Conservation (phyloP, 2,797 vertebrate species). For the Myripristis jacobus region DNA sequence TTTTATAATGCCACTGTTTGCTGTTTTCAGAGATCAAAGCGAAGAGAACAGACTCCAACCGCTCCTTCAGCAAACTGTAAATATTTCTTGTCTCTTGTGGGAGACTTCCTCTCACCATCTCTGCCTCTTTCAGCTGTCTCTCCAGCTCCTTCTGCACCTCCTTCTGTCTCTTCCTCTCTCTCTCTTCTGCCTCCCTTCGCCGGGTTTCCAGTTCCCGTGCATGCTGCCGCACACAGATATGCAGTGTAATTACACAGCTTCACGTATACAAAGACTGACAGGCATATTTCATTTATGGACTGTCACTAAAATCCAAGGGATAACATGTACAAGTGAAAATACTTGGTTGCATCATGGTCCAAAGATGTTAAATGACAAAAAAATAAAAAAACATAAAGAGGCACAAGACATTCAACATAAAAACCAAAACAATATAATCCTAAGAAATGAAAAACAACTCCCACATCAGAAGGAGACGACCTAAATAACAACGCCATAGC, state of each 20-base stretch:
- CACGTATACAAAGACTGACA: not conserved
- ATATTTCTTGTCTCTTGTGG: slow-evolving; percentile 29
- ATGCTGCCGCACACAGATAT: slow-evolving; percentile 60
- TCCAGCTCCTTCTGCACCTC: slow-evolving; percentile 81
- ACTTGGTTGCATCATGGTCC: too few relatives aligned
- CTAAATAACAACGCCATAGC: too few relatives aligned
- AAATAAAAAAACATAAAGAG: too few relatives aligned
- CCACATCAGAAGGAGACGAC: too few relatives aligned
- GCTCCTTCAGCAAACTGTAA: slow-evolving; percentile 42
- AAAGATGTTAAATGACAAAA: too few relatives aligned
- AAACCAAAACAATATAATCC: too few relatives aligned
- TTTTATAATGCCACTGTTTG: slow-evolving; percentile 58
- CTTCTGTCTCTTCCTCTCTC: slow-evolving; percentile 72
- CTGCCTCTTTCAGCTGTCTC: slow-evolving; percentile 78
- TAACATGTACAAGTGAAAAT: too few relatives aligned
- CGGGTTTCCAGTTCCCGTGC: slow-evolving; percentile 76
- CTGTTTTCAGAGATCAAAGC: slow-evolving; percentile 21
- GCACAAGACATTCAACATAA: too few relatives aligned
- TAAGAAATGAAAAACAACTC: too few relatives aligned
- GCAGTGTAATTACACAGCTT: not conserved
- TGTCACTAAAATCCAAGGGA: too few relatives aligned
- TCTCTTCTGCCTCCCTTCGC: slow-evolving; percentile 75
- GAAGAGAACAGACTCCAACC: slow-evolving; percentile 19
- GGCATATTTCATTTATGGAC: too few relatives aligned
- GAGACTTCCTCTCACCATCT: slow-evolving; percentile 66